Evolutionary conservation across 2,888 invertebrate species (phyloP).

Genomic region (Oligia strigilis): DNA sequence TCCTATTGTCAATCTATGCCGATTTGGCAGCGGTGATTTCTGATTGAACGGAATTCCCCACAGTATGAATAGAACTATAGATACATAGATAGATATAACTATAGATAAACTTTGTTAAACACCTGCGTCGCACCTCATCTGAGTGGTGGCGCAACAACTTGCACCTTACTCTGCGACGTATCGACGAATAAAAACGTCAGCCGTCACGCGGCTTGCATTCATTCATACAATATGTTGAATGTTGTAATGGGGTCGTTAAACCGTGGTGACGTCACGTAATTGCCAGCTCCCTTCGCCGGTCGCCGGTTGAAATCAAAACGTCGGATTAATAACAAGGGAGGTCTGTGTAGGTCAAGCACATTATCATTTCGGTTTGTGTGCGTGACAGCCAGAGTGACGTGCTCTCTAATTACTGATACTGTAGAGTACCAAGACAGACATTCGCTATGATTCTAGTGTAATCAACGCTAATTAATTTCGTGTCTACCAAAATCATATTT

Average conservation of each 20-base stretch:
- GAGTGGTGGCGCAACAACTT: conserved; percentile 54
- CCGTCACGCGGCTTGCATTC: conserved; percentile 89
- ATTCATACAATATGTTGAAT: conserved; percentile 89
- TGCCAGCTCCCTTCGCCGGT: conserved; percentile 88
- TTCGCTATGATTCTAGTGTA: conserved; percentile 25
- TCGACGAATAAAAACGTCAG: conserved; percentile 85
- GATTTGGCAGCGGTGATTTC: conserved; percentile 43
- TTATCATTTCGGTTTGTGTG: conserved; percentile 77
- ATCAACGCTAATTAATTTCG: conserved; percentile 33
- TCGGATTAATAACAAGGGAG: conserved; percentile 89
- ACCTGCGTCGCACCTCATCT: conserved; percentile 47
- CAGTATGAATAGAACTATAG: conserved; percentile 29
- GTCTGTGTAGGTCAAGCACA: conserved; percentile 89
- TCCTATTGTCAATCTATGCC: conserved; percentile 14
- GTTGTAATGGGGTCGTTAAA: conserved; percentile 90
- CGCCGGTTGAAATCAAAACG: conserved; percentile 89
- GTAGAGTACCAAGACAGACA: conserved; percentile 38
- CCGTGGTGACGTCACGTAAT: conserved; percentile 90
- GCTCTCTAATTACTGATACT: conserved; percentile 54
- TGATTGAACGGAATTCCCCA: conserved; percentile 23
- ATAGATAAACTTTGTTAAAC: conserved; percentile 39
- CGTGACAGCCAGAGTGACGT: conserved; percentile 63
- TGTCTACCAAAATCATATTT: conserved; percentile 22
- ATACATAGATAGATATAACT: too few species aligned
- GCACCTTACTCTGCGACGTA: conserved; percentile 74